Evolutionary conservation across 2,113 vertebrate genomes (phyloP).

Genomic region (Pelusios castaneus): DNA sequence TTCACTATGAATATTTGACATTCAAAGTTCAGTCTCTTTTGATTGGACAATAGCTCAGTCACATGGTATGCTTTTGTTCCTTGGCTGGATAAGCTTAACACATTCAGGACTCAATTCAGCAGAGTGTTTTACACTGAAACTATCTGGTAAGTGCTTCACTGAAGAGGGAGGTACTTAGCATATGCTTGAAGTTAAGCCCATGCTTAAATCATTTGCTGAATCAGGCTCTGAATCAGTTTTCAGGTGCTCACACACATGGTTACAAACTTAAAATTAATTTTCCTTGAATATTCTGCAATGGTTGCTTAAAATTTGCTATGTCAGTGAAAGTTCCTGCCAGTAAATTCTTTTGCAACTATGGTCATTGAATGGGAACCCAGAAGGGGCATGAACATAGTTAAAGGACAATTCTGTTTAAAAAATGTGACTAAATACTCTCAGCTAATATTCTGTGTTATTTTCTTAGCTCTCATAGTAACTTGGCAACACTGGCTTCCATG

Average conservation of each 20-base stretch:
- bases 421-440: no score
- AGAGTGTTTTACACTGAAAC: not conserved
- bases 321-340: not conserved
- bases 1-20: not conserved
- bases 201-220: not conserved
- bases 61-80: not conserved
- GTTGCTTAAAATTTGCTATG: not conserved
- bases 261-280: rapidly evolving
- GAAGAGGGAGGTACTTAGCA: rapidly evolving
- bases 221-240: not conserved
- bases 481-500: not conserved
- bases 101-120: not conserved
- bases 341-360: not conserved
- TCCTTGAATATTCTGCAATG: not conserved
- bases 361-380: not conserved
- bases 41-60: rapidly evolving
- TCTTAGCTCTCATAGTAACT: not conserved
- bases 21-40: not conserved
- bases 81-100: rapidly evolving
- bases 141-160: rapidly evolving
- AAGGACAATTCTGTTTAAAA: not conserved
- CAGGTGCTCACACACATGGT: rapidly evolving
- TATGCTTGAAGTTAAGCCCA: not conserved
- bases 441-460: not conserved
- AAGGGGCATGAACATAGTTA: not conserved